Evolutionary conservation across 2,888 invertebrate genomes (phyloP).

Genomic region (Punctoribates punctum): DNA sequence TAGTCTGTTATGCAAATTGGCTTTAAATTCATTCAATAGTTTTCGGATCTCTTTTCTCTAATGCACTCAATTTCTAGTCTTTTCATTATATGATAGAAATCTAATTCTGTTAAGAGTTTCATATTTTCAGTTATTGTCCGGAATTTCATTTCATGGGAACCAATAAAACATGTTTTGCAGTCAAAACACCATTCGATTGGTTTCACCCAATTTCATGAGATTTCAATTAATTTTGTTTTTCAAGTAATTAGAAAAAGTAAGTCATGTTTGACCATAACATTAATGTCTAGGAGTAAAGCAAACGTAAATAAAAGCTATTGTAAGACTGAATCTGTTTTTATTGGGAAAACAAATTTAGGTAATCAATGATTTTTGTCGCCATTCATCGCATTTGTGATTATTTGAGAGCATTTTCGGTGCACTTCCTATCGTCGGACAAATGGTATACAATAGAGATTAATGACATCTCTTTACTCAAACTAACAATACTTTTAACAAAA

Average conservation of each 20-base stretch:
- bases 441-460: constrained; percentile 10
- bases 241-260: too few species aligned
- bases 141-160: neutral
- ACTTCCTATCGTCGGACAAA: neutral
- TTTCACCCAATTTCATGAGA: too few species aligned
- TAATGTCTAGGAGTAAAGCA: too few species aligned
- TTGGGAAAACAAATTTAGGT: neutral
- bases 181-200: too few species aligned
- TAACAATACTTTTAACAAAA: constrained; percentile 2
- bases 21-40: neutral
- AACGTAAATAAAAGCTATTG: too few species aligned
- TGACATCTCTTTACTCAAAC: neutral
- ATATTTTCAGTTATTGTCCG: neutral
- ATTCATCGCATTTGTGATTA: constrained; percentile 1
- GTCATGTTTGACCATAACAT: too few species aligned
- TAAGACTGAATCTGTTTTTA: neutral
- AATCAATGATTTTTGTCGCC: constrained; percentile 11
- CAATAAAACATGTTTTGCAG: neutral
- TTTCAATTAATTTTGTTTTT: neutral
- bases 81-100: neutral
- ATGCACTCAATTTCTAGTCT: neutral
- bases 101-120: neutral
- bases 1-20: constrained; percentile 1
- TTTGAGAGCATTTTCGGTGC: constrained; percentile 2
- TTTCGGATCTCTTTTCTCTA: neutral